These are phyloP conservation scores for Meles meles DNA, from an alignment of 2,113 vertebrate genomes.

Conservation along the genomic window DNA sequence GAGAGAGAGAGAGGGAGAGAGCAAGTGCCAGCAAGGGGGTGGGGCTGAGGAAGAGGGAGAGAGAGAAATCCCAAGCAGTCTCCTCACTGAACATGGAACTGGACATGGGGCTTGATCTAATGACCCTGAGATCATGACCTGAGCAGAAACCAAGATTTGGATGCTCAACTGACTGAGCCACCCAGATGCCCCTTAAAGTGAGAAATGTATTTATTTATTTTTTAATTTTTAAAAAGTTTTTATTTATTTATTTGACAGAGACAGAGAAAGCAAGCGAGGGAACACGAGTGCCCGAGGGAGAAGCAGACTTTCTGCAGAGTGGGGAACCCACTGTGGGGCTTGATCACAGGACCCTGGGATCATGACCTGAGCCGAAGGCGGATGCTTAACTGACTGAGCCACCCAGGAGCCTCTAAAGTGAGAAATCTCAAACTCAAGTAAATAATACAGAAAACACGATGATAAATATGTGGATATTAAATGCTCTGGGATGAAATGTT, in stretches of 20 bases:
- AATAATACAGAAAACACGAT: not conserved
- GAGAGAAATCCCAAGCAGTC: not conserved
- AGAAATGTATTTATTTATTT: not conserved
- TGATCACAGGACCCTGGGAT: not conserved
- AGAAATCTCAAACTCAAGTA: not conserved
- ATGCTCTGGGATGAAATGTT: not conserved
- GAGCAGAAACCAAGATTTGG: too few relatives aligned
- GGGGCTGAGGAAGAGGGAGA: not conserved
- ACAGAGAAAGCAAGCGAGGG: too few relatives aligned
- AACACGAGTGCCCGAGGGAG: too few relatives aligned
- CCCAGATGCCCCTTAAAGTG: not conserved
- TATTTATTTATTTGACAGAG: too few relatives aligned
- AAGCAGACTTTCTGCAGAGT: too few relatives aligned
- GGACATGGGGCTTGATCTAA: not conserved
- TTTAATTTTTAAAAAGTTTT: too few relatives aligned
- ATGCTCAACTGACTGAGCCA: not conserved
- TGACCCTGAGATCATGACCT: not conserved
- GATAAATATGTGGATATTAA: not conserved
- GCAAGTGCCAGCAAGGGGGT: not conserved
- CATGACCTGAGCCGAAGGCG: not conserved
- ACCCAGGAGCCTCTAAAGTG: not conserved
- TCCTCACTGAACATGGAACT: not conserved
- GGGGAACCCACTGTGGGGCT: not conserved
- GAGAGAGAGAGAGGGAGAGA: not conserved
- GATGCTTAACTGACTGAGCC: not conserved